phyloP scores from a whole-genome alignment of 2,888 invertebrate genomes.

The Chironomus riparius region DNA sequence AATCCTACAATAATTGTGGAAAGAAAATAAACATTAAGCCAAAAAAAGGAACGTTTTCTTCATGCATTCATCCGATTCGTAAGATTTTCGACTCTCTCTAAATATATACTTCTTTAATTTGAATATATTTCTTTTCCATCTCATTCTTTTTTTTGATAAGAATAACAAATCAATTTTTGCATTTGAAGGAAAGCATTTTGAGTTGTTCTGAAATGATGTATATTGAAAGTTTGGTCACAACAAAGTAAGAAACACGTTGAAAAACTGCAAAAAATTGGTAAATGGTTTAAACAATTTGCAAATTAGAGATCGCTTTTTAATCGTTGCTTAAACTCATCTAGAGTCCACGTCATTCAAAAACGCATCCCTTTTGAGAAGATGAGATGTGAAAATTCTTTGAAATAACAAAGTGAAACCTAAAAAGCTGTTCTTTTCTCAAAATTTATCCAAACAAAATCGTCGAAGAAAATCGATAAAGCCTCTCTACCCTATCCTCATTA shows the following conservation, averaged over 20 bases:
- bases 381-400: background rate
- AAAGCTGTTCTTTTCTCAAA: background rate
- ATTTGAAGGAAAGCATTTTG: too few species aligned
- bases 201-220: too few species aligned
- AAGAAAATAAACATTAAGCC: background rate
- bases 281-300: too few species aligned
- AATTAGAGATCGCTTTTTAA: too few species aligned
- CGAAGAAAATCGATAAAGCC: constrained; percentile 1
- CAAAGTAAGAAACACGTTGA: too few species aligned
- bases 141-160: background rate
- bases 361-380: background rate
- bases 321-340: too few species aligned
- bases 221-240: too few species aligned
- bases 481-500: background rate
- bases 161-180: background rate
- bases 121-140: background rate
- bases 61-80: background rate
- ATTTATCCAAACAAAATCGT: background rate
- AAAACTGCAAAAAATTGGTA: too few species aligned
- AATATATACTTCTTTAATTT: background rate
- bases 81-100: background rate
- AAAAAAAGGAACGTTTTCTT: too few species aligned
- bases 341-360: too few species aligned
- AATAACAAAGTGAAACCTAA: background rate
- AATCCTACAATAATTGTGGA: background rate